phyloP scores from a whole-genome alignment of 2,888 invertebrate genomes.

The Hoplodrina blanda region DNA sequence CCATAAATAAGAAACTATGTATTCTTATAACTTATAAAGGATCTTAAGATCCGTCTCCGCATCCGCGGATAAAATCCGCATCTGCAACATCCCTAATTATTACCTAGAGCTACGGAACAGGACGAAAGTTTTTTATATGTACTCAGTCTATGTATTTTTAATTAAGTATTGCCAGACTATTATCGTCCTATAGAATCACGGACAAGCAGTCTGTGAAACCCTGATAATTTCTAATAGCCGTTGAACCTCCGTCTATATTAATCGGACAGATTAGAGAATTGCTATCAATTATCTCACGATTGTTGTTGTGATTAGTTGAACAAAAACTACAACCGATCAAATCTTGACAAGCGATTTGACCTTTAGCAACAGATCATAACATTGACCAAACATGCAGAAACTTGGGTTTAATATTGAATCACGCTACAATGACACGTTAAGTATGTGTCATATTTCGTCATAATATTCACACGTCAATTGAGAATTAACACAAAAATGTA shows the following conservation, averaged over 20 bases:
- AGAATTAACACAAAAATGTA: conserved; percentile 24
- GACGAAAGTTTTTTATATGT: neutral
- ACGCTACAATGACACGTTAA: conserved; percentile 15
- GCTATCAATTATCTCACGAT: neutral
- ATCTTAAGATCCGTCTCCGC: too few species aligned
- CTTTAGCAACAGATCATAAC: conserved; percentile 15
- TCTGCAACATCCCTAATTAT: too few species aligned
- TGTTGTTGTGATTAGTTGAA: neutral
- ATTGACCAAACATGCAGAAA: neutral
- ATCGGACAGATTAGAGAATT: neutral
- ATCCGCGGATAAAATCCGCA: too few species aligned
- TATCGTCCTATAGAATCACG: too few species aligned
- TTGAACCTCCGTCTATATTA: neutral
- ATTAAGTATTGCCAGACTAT: too few species aligned
- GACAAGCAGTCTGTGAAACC: too few species aligned
- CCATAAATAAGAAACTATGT: too few species aligned
- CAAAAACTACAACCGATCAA: conserved; percentile 4
- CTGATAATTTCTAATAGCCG: too few species aligned
- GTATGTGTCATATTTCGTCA: conserved; percentile 2
- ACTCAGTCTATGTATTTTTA: too few species aligned
- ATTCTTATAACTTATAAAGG: too few species aligned
- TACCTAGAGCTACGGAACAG: neutral
- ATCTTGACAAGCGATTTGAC: conserved; percentile 12
- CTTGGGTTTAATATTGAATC: conserved; percentile 1
- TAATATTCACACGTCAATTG: conserved; percentile 3